A percentile compares a stretch with the other conserved stretches of the same genome.
Evolutionary conservation across 2,797 vertebrate genomes (phyloP).

Genomic region (Acipenser oxyrinchus): DNA sequence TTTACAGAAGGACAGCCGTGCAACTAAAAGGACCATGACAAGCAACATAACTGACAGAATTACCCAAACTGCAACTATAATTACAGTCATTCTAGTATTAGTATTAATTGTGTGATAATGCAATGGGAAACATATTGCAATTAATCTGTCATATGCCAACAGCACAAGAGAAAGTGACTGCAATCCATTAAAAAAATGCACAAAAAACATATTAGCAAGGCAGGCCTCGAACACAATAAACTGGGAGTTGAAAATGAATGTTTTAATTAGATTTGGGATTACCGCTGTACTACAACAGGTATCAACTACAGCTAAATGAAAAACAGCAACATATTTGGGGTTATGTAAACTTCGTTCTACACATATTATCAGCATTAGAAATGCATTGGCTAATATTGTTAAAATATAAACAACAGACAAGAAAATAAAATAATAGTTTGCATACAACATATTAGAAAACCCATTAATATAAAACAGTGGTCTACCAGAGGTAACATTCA

Average conservation of each 20-base stretch:
- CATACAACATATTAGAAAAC: conserved; percentile 33
- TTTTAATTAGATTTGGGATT: conserved; percentile 32
- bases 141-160: conserved; percentile 40
- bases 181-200: conserved; percentile 17
- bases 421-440: conserved; percentile 36
- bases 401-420: conserved; percentile 39
- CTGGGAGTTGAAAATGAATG: conserved; percentile 18
- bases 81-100: conserved; percentile 28
- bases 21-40: conserved; percentile 19
- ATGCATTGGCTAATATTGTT: conserved; percentile 38
- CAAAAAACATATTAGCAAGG: conserved; percentile 31
- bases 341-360: conserved; percentile 35
- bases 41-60: neutral
- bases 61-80: conserved; percentile 12
- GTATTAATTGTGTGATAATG: conserved; percentile 37
- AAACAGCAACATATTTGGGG: conserved; percentile 42
- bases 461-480: conserved; percentile 41
- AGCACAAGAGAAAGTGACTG: conserved; percentile 42
- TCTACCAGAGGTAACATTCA: conserved; percentile 26
- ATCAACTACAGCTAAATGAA: conserved; percentile 40
- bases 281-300: conserved; percentile 43
- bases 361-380: conserved; percentile 40
- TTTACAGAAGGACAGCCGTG: conserved; percentile 42
- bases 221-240: conserved; percentile 19
- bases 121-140: conserved; percentile 46